Percentiles rank a stretch among this genome's conserved stretches.
Evolutionary conservation across 64 coral and sea anemone species (phyloP).

Genomic region (Stichodactyla helianthus): DNA sequence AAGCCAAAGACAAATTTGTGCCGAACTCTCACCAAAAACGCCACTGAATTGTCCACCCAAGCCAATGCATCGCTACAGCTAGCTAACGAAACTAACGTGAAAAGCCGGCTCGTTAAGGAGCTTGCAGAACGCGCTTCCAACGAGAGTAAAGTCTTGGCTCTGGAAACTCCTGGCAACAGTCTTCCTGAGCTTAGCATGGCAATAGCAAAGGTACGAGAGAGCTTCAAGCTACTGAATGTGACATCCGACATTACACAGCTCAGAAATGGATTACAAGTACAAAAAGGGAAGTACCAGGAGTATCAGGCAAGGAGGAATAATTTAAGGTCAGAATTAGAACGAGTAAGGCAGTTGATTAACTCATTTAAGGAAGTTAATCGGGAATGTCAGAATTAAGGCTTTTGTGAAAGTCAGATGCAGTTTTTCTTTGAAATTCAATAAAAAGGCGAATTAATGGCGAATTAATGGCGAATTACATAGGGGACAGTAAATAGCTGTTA

Average conservation of each 20-base stretch:
- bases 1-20: slow-evolving; percentile 49
- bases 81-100: slow-evolving; percentile 26
- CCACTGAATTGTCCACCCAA: slow-evolving; percentile 18
- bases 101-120: background rate
- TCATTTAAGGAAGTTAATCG: background rate
- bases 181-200: slow-evolving; percentile 13
- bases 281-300: slow-evolving; percentile 13
- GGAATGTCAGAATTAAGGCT: background rate
- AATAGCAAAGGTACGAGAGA: slow-evolving; percentile 8
- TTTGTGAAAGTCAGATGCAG: no score
- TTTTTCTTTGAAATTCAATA: no score
- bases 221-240: slow-evolving; percentile 10
- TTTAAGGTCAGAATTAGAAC: background rate
- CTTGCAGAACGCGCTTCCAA: background rate
- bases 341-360: background rate
- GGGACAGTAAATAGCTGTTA: no score
- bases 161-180: slow-evolving; percentile 2
- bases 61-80: background rate
- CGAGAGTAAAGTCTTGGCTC: slow-evolving; percentile 36
- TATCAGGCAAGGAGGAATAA: background rate
- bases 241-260: background rate
- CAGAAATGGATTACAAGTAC: slow-evolving; percentile 18
- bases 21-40: slow-evolving; percentile 38
- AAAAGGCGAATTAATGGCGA: background rate
- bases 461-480: no score